Base-by-base conservation (phyloP, 2,888 invertebrate genomes). In the Pterostichus niger region DNA sequence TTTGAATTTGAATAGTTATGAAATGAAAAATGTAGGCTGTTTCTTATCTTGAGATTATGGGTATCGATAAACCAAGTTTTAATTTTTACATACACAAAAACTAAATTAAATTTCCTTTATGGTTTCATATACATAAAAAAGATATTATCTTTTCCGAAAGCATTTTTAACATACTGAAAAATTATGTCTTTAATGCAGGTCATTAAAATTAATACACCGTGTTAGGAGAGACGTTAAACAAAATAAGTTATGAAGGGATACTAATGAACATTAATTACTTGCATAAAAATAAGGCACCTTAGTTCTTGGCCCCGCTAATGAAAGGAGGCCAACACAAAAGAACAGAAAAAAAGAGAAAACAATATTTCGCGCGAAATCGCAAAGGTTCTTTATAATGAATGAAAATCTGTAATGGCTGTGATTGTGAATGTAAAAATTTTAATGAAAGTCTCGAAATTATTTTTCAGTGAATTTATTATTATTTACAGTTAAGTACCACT, bases 61-160 rank as follows among this genome's bases (percentile, higher is more conserved):
- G 1, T 49, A n/a, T 49, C 49, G 49, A 49, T 49, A 49, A 49
- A 4, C 11, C 49, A 49, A 11, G 2, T 49, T 56, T 56, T 56
- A 17, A 40, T 17, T 11, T 17, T 5, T 71, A 15, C 40, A 17
- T 71, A 44, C 17, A 44, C 44, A 71, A 17, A 71, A 44, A 44
- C 44, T 24, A 71, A 71, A 71, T 71, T 40, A 71, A 71, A 71
- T 71, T 71, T 44, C 68, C 64, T 64, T 64, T 64, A 64, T 35
- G 33, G 49, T 33, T 40, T 35, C 35, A 64, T 64, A 71, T 71
- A 44, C 68, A 71, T 71, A 71, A 71, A 71, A 44, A 71, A 71
- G 68, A 71, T 71, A 71, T 71, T 71, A 71, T 71, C 68, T 71
- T 44, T 40, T 17, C 44, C 11, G 7, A 7, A 40, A 56, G 56